Evolutionary conservation across 2,888 invertebrate genomes (phyloP).

Genomic region (Chirona hameri): DNA sequence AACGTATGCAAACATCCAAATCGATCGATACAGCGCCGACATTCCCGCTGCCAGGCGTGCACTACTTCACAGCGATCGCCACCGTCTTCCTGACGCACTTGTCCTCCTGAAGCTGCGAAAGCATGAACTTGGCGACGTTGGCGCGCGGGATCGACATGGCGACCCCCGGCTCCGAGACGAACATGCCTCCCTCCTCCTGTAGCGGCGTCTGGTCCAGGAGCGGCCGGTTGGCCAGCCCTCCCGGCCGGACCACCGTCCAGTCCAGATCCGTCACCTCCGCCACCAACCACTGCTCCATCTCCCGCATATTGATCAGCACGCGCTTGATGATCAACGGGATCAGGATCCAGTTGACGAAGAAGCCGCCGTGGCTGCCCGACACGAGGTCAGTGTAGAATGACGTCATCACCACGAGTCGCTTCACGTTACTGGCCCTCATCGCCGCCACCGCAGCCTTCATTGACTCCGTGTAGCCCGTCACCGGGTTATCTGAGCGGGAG

Average conservation of each 20-base stretch:
- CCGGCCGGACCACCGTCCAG: constrained; percentile 40
- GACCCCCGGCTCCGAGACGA: constrained; percentile 29
- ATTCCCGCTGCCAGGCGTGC: too few species aligned
- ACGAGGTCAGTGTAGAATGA: constrained; percentile 39
- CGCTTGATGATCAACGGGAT: constrained; percentile 37
- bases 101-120: constrained; percentile 34
- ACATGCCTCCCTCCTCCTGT: constrained; percentile 32
- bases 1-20: too few species aligned
- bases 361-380: constrained; percentile 34
- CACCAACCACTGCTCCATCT: constrained; percentile 39
- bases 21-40: too few species aligned
- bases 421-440: constrained; percentile 33
- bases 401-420: constrained; percentile 38
- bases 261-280: constrained; percentile 34
- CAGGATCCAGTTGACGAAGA: constrained; percentile 35
- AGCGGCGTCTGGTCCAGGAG: constrained; percentile 27
- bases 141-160: constrained; percentile 36
- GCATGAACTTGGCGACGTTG: constrained; percentile 40
- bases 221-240: constrained; percentile 36
- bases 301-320: constrained; percentile 39
- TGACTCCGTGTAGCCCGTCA: constrained; percentile 39
- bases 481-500: constrained; percentile 33
- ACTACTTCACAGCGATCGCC: constrained; percentile 32
- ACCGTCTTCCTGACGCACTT: constrained; percentile 34
- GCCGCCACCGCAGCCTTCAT: constrained; percentile 36